Evolutionary conservation across 2,113 vertebrate species (phyloP).

Genomic region (Rhodinocichla rosea): DNA sequence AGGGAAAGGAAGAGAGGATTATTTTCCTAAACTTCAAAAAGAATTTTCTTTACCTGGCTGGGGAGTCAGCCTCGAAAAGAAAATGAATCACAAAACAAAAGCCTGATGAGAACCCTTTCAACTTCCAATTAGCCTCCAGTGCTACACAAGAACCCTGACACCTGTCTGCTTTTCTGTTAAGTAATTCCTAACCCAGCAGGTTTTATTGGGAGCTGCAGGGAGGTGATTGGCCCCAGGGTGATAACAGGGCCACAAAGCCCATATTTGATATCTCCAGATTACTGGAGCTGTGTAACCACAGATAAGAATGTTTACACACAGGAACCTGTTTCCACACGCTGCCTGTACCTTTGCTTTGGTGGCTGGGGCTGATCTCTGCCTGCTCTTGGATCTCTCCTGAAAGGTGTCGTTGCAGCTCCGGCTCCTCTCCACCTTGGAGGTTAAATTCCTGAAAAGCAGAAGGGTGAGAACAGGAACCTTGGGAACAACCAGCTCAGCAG

Average conservation of each 20-base stretch:
- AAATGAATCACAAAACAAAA: not conserved
- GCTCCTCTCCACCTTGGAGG: slow-evolving; percentile 79
- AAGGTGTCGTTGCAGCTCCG: slow-evolving; percentile 87
- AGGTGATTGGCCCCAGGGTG: rapidly evolving
- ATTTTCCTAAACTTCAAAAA: not conserved
- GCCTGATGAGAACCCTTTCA: not conserved
- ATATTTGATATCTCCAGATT: not conserved
- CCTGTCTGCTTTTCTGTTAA: not conserved
- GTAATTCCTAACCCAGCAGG: not conserved
- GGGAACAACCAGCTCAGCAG: not conserved
- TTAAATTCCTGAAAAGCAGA: slow-evolving; percentile 72
- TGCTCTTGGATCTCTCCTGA: slow-evolving; percentile 78
- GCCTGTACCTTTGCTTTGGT: slow-evolving; percentile 71
- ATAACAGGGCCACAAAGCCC: not conserved
- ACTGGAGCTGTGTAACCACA: not conserved
- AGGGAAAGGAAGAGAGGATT: not conserved
- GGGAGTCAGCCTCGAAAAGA: not conserved
- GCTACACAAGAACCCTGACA: not conserved
- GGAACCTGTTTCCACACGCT: not conserved
- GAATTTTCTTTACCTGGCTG: not conserved
- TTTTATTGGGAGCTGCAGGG: not conserved
- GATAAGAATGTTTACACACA: not conserved
- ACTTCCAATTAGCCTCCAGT: not conserved
- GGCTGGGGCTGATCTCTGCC: slow-evolving; percentile 62
- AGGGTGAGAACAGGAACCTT: not conserved